Evolutionary conservation across 1,140 invertebrate genomes (phyloP).

Genomic region (Chrysoperla carnea): DNA sequence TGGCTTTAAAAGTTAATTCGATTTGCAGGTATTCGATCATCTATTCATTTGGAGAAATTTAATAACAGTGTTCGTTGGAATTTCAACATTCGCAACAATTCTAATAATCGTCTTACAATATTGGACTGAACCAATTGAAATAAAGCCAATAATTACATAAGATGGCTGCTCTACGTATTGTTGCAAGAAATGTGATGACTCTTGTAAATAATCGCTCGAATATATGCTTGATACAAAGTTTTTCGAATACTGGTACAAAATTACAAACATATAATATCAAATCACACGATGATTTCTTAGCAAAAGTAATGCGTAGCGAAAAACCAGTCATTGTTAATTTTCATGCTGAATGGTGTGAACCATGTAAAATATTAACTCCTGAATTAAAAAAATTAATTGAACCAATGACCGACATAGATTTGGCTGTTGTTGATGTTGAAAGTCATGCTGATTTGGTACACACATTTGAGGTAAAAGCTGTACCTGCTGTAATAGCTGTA

Average conservation of each 20-base stretch:
- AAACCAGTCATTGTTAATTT: constrained; percentile 74
- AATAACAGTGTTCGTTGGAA: constrained; percentile 24
- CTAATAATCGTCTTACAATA: constrained; percentile 29
- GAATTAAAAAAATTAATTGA: constrained; percentile 69
- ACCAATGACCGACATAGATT: constrained; percentile 55
- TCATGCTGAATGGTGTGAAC: constrained; percentile 87
- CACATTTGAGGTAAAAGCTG: constrained; percentile 72
- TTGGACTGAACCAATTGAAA: constrained; percentile 25
- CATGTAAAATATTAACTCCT: constrained; percentile 86
- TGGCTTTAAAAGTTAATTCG: too few species aligned
- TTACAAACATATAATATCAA: constrained; percentile 32
- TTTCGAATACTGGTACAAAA: constrained; percentile 10
- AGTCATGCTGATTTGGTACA: constrained; percentile 66
- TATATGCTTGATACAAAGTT: constrained; percentile 15
- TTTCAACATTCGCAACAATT: constrained; percentile 26
- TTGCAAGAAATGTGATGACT: constrained; percentile 6
- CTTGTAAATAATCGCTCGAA: constrained; percentile 13
- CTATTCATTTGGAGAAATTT: constrained; percentile 32
- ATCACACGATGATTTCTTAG: constrained; percentile 34
- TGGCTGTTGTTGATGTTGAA: constrained; percentile 89
- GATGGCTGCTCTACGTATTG: constrained; percentile 3
- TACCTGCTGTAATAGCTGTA: constrained; percentile 79
- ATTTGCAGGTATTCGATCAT: constrained; percentile 35
- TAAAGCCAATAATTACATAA: constrained; percentile 12
- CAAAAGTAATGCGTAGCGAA: constrained; percentile 61